phyloP scores from a whole-genome alignment of 2,797 vertebrate genomes.

The Phoeniculus purpureus region DNA sequence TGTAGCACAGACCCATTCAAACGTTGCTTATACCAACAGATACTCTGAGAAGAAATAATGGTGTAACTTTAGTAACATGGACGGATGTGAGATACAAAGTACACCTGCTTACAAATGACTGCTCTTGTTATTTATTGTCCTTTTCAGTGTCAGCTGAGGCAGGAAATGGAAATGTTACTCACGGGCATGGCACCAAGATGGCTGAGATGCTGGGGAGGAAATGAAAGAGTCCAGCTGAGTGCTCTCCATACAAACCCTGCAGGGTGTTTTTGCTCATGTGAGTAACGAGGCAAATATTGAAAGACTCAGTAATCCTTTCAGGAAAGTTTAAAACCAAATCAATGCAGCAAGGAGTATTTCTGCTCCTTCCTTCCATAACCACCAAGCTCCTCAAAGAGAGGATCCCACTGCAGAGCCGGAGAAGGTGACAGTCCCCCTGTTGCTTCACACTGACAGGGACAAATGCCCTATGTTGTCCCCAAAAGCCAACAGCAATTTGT shows the following conservation, averaged over 20 bases:
- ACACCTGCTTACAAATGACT: not conserved
- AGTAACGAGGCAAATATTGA: not conserved
- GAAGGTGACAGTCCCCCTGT: rapidly evolving
- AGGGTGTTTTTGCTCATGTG: not conserved
- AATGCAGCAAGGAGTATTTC: not conserved
- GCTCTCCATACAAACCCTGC: rapidly evolving
- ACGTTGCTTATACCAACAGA: not conserved
- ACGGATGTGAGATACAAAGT: not conserved
- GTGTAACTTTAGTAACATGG: not conserved
- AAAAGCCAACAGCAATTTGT: not conserved
- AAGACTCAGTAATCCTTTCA: not conserved
- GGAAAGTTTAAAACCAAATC: not conserved
- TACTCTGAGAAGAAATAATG: not conserved
- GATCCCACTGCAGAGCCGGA: not conserved
- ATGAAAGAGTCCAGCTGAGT: not conserved
- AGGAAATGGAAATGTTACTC: conserved; percentile 1
- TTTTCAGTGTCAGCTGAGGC: not conserved
- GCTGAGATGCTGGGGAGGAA: not conserved
- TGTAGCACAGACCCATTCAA: not conserved
- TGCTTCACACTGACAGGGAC: not conserved
- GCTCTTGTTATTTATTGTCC: not conserved
- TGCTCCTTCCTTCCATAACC: not conserved
- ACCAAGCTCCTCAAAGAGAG: not conserved
- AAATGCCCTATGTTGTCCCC: not conserved
- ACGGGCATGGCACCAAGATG: not conserved